Percentiles rank a stretch among this genome's conserved stretches.
phyloP scores from a whole-genome alignment of 2,113 vertebrate species.

The Antigone vipio region DNA sequence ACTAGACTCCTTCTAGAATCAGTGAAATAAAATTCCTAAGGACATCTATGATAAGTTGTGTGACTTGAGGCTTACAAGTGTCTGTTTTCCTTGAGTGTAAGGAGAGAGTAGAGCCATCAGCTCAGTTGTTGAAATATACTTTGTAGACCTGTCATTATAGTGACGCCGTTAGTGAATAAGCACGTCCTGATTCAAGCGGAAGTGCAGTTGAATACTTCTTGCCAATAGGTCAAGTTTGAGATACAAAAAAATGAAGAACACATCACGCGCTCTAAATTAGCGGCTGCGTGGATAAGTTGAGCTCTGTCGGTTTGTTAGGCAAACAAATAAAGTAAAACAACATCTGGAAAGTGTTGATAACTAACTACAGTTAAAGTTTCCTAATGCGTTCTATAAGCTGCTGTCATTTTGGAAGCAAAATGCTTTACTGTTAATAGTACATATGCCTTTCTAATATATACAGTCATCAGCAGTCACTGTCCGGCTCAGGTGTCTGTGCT shows the following conservation, averaged over 20 bases:
- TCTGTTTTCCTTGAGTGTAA: not conserved
- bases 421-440: not conserved
- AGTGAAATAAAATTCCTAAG: not conserved
- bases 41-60: not conserved
- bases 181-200: not conserved
- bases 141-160: not conserved
- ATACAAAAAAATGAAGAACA: not conserved
- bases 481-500: not conserved
- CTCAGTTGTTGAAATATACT: not conserved
- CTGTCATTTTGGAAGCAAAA: not conserved
- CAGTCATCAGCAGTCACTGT: not conserved
- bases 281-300: not conserved
- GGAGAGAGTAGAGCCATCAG: not conserved
- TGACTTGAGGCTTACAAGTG: not conserved
- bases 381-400: not conserved
- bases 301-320: not conserved
- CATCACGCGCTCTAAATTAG: rapidly evolving
- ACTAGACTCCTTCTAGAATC: not conserved
- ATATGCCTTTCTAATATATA: not conserved
- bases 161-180: not conserved
- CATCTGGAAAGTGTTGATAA: not conserved
- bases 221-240: not conserved
- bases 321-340: not conserved
- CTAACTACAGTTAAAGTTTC: not conserved
- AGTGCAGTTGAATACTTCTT: not conserved